phyloP scores from a whole-genome alignment of 1,140 invertebrate species.

The Danaus plexippus region DNA sequence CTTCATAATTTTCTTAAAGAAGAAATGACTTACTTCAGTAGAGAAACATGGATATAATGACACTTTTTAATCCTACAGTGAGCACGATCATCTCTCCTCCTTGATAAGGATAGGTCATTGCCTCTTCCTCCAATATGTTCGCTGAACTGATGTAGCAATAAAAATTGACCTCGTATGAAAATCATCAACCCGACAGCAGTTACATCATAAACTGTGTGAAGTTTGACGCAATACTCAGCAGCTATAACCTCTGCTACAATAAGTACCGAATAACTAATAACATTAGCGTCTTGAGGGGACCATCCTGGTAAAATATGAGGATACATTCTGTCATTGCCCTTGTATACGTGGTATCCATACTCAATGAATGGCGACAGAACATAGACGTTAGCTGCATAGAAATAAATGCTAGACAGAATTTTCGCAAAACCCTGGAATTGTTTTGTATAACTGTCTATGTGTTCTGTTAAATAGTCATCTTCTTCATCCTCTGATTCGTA shows the following conservation, averaged over 20 bases:
- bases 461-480: constrained; percentile 14
- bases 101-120: constrained; percentile 17
- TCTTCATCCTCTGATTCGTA: constrained; percentile 41
- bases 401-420: constrained; percentile 33
- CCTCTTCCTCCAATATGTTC: constrained; percentile 39
- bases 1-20: too few species aligned
- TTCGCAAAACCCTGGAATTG: constrained; percentile 28
- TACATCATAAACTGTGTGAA: constrained; percentile 46
- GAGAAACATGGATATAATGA: constrained; percentile 31
- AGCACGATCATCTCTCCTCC: constrained; percentile 35
- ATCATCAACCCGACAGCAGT: constrained; percentile 47
- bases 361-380: constrained; percentile 45
- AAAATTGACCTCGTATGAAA: constrained; percentile 48
- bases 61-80: constrained; percentile 38
- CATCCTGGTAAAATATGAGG: constrained; percentile 48
- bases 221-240: constrained; percentile 37
- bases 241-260: constrained; percentile 34
- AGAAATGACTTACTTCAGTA: constrained; percentile 34
- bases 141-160: constrained; percentile 32
- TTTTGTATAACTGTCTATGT: constrained; percentile 33
- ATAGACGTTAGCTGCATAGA: constrained; percentile 34
- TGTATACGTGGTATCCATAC: constrained; percentile 21
- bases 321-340: constrained; percentile 13
- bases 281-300: constrained; percentile 29
- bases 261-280: constrained; percentile 31